These are phyloP conservation scores for Riptortus pedestris DNA, from an alignment of 1,140 invertebrate genomes.

Conservation along the genomic window DNA sequence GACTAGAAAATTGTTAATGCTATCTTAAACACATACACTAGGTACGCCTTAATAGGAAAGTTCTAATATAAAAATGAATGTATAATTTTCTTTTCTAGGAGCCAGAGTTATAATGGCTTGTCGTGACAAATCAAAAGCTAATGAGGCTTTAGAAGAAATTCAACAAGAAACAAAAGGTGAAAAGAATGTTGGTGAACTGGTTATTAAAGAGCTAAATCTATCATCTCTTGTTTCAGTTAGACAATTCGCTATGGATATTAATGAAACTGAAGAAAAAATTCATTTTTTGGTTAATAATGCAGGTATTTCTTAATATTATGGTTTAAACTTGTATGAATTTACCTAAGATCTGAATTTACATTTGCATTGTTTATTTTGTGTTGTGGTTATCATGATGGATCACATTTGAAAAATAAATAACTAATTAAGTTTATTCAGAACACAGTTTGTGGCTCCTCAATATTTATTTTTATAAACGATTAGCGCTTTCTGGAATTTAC, in stretches of 20 bases:
- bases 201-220: constrained; percentile 55
- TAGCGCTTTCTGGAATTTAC: no score
- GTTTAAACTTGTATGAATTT: background rate
- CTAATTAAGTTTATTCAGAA: no score
- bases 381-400: no score
- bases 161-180: constrained; percentile 37
- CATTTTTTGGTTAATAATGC: constrained; percentile 77
- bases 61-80: no score
- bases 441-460: no score
- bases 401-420: no score
- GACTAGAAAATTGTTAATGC: background rate
- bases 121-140: constrained; percentile 44
- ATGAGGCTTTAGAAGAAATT: constrained; percentile 40
- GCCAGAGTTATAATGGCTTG: constrained; percentile 56
- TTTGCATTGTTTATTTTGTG: no score
- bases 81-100: constrained; percentile 30
- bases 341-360: no score
- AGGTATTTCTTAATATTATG: constrained; percentile 35
- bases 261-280: constrained; percentile 47
- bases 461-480: no score
- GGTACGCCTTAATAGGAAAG: no score
- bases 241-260: constrained; percentile 53
- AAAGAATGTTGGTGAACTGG: constrained; percentile 44
- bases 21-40: no score
- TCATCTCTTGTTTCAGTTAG: constrained; percentile 58